phyloP scores from a whole-genome alignment of 2,113 vertebrate genomes.

The Zosterops borbonicus region DNA sequence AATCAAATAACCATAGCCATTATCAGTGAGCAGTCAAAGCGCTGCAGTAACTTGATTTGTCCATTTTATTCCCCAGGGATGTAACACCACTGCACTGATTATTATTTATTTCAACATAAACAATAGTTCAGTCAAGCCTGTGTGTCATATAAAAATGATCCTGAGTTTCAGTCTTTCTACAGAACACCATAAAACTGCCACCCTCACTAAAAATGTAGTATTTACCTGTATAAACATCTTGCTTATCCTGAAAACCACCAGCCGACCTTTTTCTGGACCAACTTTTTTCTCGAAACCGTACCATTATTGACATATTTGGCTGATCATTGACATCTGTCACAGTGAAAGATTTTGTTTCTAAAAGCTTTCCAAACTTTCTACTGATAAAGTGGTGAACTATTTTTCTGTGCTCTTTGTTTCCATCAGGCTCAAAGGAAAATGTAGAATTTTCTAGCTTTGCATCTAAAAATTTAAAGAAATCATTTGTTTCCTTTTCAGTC shows the following conservation, averaged over 20 bases:
- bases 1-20: neutral
- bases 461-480: slow-evolving; percentile 91
- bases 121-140: neutral
- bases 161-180: neutral
- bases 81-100: neutral
- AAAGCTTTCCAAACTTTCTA: slow-evolving; percentile 87
- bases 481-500: slow-evolving; percentile 84
- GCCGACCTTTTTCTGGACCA: slow-evolving; percentile 76
- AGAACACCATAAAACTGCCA: neutral
- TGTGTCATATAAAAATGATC: neutral
- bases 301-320: slow-evolving; percentile 77
- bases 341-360: slow-evolving; percentile 91
- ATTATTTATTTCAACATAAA: neutral
- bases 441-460: slow-evolving; percentile 83
- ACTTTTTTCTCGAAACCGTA: slow-evolving; percentile 83
- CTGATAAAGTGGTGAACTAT: slow-evolving; percentile 90
- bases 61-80: neutral
- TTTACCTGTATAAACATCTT: slow-evolving; percentile 85
- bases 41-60: neutral
- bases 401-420: slow-evolving; percentile 86
- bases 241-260: slow-evolving; percentile 68
- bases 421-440: slow-evolving; percentile 85
- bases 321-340: neutral
- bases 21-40: neutral
- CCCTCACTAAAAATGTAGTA: neutral